Evolutionary conservation across 2,888 invertebrate genomes (phyloP), one percentile per base, ranked within the genome.

Genomic region (Hymenopus coronatus): DNA sequence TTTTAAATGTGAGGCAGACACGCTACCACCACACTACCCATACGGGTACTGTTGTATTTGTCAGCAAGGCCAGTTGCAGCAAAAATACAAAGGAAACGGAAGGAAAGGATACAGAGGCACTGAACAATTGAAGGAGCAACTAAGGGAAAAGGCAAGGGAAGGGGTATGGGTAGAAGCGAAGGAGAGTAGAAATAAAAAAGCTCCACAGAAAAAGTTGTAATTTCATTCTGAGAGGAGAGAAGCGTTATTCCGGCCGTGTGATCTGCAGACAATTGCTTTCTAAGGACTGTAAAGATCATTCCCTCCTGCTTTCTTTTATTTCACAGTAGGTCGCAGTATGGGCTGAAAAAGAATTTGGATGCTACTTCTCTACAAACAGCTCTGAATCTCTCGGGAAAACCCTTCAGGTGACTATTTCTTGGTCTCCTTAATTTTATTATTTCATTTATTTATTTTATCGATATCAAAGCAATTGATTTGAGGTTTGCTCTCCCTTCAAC

Each of bases 161-260:
- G 20, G 54, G 20, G 20, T 54, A 20, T 3, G 20, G 54, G 20
- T 15, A 70, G 25, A 70, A 20, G 25, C 54, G 20, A 70, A 70
- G 54, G 15, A 70, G 20, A 70, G 54, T 70, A 70, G 46, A 46
- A 28, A 83, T 46, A 83, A 83, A 88, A 83, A 88, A 88, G 25
- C n/a, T 83, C 54, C 27, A 15, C 15, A 27, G 88, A 30, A 83
- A 46, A 83, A 28, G 88, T 70, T 83, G 88, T 88, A 88, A 88
- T 88, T 88, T 88, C 88, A 88, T 88, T 88, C 88, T 70, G 84
- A 88, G 54, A 70, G 84, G 54, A 83, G 84, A 70, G 28, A 54
- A 70, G 28, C 70, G 70, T 46, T 83, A 88, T 88, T 88, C 88
- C 46, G 88, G 83, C 33, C 84, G 88, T 30, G 88, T 28, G 46